Conservation (phyloP, 2,888 invertebrate species). For the Amblyjoppa fuscipennis region DNA sequence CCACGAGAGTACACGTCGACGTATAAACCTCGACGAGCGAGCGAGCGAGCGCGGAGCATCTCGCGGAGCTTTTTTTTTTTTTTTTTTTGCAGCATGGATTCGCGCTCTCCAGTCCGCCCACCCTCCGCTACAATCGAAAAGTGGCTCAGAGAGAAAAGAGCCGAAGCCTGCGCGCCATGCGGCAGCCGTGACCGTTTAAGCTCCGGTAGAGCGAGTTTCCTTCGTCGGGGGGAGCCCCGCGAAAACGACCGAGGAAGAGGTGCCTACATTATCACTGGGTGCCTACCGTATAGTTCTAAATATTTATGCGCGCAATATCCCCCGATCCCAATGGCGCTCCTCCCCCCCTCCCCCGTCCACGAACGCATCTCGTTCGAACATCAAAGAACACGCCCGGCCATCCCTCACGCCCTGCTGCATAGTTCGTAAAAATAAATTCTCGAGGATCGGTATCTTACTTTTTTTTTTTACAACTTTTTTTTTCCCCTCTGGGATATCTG, state of each 20-base stretch:
- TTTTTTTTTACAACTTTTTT: conserved; percentile 42
- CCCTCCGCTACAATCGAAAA: conserved; percentile 9
- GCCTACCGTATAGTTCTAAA: conserved; percentile 78
- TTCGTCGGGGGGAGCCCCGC: conserved; percentile 15
- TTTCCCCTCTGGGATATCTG: conserved; percentile 23
- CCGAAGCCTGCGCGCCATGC: neutral
- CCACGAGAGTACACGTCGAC: neutral
- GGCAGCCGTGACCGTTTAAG: conserved; percentile 54
- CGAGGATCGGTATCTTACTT: conserved; percentile 61
- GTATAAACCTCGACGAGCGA: neutral
- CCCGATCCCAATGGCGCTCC: conserved; percentile 53
- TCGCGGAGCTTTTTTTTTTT: neutral
- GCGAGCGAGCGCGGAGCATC: conserved; percentile 18
- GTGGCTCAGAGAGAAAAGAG: conserved; percentile 29
- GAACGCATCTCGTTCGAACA: conserved; percentile 77
- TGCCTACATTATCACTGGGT: conserved; percentile 76
- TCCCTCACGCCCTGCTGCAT: conserved; percentile 73
- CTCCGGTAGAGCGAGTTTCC: conserved; percentile 36
- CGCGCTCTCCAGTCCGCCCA: neutral
- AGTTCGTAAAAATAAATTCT: conserved; percentile 84
- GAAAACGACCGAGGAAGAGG: conserved; percentile 66
- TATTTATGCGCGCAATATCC: conserved; percentile 83
- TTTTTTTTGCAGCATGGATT: conserved; percentile 34
- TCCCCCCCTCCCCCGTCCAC: conserved; percentile 33
- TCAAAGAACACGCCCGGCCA: conserved; percentile 78